Base-by-base conservation (phyloP, 2,888 invertebrate species). In the Epinotia brunnichana region DNA sequence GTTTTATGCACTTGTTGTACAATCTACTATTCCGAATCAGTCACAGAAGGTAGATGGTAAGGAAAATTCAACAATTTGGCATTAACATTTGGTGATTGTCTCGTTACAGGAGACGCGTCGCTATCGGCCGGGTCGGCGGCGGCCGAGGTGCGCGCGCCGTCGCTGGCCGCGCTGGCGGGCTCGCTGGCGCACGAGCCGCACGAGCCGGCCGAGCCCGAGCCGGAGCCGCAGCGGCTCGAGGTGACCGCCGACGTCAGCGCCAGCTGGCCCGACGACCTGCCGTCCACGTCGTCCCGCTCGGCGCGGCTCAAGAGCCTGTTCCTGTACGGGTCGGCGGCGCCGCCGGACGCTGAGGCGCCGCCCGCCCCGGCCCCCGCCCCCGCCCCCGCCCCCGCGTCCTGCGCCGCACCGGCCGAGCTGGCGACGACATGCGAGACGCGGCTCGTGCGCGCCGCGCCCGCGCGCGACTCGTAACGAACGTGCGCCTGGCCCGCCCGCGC, bases 161-260 rank as follows among this genome's bases (percentile, higher is more conserved):
- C 92, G 63, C 87, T 92, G 75, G 91, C 92, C 3, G 92, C 90
- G 73, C 88, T 92, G 77, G 92, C 92, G 67, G 92, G 92, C 54
- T 91, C 92, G 73, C 88, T 91, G 77, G 90, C 89, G 2, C 87
- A 83, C 81, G 88, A 87, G 76, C 80, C 81, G 41, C 77, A 76
- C 69, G 79, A 79, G 64, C 80, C 80, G 51, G 74, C 73, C 57
- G 72, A 59, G 56, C 51, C 54, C 83, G 72, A 84, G 59, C 87
- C 85, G 11, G 87, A 85, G 77, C 85, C 87, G 70, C 84, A 77
- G 73, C 86, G 89, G 7, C 85, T 88, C 64, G 87, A 74, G 62
- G 89, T 90, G 5, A 86, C 88, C 60, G 90, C 88, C 10, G 91
- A 89, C 83, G 87, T 87, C 73, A 85, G 86, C 68, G 85, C 54